Evolutionary conservation across 2,113 vertebrate species (phyloP), one percentile per base, ranked within the genome.

Genomic region (Dermatemys mawii): DNA sequence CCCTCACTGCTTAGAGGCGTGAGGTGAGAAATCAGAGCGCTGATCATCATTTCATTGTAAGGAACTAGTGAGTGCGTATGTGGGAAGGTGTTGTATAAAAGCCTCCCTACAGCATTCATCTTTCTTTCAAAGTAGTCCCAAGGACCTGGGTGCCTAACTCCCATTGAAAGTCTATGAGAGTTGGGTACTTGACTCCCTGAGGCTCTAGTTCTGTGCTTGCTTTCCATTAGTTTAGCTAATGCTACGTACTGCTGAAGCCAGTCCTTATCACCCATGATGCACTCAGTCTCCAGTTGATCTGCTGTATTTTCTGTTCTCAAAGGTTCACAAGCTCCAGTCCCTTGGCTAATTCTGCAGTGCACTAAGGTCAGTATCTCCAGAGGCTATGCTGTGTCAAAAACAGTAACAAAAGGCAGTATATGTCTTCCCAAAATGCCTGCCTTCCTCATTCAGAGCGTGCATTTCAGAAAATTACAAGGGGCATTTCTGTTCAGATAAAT

Each of bases 401-500:
- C 81, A 86, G 67, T 80, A 86, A 96, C 95, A 97, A 88, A 96
- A 94, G 84, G 90, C 96, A 95, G 5, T 84, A 90, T 90, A 67
- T 86, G 83, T 78, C 93, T 93, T 97, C 93, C 89, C 94, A 19
- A 94, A 96, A 95, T 50, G 91, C 91, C 90, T 11, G 78, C 78
- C 93, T 96, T 93, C 70, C 85, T 87, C 2, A 0, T 81, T 97
- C 92, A 92, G 81, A 92, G 79, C 81, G 84, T 84, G 81, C 44
- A 76, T 94, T 97, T 95, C 97, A 93, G 89, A 32, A 35, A 93
- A 85, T 86, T 96, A 97, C 96, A 98, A 98, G 95, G 85, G 93
- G 53, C 89, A 84, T 94, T 98, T 97, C 96, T 98, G 94, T 81
- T 21, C 83, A 95, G 82, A 94, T 92, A 94, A 97, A 95, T 0